Conservation (phyloP, 2,888 invertebrate species). For the Archaeoteleia sp. region DNA sequence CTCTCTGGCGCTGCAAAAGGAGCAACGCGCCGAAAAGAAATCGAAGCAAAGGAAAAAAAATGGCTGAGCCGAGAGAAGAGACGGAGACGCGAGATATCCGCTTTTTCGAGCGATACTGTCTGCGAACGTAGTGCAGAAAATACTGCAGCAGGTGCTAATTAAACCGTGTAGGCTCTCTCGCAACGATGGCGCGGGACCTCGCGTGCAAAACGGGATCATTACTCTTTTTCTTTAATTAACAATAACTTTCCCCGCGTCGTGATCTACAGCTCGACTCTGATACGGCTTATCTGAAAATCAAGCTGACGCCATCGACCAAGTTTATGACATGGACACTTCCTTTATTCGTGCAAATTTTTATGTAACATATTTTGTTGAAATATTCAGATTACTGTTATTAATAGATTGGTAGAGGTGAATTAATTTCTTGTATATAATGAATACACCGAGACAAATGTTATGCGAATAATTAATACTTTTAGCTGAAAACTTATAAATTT, state of each 20-base stretch:
- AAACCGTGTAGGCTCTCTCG: conserved; percentile 51
- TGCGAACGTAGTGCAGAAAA: conserved; percentile 49
- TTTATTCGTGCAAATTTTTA: conserved; percentile 16
- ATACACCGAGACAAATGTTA: no score
- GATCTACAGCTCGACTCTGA: conserved; percentile 40
- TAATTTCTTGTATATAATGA: no score
- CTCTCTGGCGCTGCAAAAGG: conserved; percentile 34
- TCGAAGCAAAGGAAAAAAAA: conserved; percentile 26
- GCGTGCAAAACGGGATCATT: conserved; percentile 61
- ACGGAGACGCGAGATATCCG: conserved; percentile 45
- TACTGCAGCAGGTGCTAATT: conserved; percentile 56
- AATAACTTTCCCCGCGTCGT: conserved; percentile 62
- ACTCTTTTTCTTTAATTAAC: conserved; percentile 66
- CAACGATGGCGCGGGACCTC: conserved; percentile 41
- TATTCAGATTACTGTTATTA: no score
- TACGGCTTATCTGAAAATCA: conserved; percentile 43
- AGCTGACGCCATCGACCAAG: conserved; percentile 26
- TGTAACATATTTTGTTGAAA: conserved; percentile 7
- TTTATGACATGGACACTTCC: conserved; percentile 30
- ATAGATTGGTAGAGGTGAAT: no score
- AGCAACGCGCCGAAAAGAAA: conserved; percentile 35
- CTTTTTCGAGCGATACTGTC: conserved; percentile 50
- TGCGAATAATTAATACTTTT: no score
- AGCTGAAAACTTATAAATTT: no score
- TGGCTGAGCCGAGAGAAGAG: conserved; percentile 32